Evolutionary conservation across 2,113 vertebrate genomes (phyloP).

Genomic region (Brienomyrus brachyistius): DNA sequence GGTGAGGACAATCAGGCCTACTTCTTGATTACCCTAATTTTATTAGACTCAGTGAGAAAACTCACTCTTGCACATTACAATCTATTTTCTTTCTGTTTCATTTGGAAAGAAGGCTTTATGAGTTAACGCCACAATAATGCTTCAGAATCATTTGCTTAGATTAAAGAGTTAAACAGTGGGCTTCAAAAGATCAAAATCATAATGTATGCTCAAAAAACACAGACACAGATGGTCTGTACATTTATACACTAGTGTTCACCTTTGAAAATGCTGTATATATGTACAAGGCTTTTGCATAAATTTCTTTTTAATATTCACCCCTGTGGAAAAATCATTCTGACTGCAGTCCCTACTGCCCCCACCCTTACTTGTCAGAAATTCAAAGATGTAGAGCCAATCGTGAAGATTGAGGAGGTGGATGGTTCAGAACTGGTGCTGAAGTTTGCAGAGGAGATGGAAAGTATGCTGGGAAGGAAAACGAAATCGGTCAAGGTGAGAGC

Average conservation of each 20-base stretch:
- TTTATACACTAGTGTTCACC: not conserved
- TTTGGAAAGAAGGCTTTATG: not conserved
- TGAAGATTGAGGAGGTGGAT: constrained; percentile 82
- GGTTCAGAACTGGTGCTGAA: constrained; percentile 82
- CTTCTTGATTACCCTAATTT: not conserved
- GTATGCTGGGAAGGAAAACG: constrained; percentile 86
- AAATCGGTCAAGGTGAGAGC: constrained; percentile 79
- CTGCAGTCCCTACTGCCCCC: not conserved
- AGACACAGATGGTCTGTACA: not conserved
- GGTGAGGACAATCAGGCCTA: not conserved
- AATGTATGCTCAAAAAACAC: not conserved
- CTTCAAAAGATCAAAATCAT: not conserved
- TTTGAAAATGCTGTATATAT: not conserved
- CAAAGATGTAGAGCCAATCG: constrained; percentile 76
- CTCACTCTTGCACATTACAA: not conserved
- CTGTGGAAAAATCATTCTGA: not conserved
- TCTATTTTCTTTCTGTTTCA: not conserved
- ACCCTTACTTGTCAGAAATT: constrained; percentile 66
- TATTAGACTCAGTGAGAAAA: not conserved
- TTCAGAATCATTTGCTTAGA: not conserved
- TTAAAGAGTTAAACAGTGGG: not conserved
- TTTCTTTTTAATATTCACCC: not conserved
- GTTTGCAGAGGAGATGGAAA: constrained; percentile 89
- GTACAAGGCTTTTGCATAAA: not conserved
- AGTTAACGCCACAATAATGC: not conserved